Percentiles rank a stretch among this genome's conserved stretches.
phyloP scores from a whole-genome alignment of 2,113 vertebrate species.

The Ameiurus melas region DNA sequence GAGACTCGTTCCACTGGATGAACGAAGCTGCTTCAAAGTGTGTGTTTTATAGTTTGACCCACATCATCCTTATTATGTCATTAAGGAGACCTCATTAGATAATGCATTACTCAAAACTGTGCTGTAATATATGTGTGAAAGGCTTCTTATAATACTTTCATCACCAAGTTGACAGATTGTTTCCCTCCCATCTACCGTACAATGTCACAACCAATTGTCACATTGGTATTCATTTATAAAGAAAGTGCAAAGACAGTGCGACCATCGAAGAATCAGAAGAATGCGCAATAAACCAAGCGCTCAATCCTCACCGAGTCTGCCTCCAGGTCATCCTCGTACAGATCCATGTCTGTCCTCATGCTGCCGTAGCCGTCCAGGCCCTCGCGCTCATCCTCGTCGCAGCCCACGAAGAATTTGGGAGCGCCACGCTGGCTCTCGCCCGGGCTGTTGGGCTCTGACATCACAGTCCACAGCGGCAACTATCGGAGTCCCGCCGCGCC shows the following conservation, averaged over 20 bases:
- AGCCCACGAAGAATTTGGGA: conserved; percentile 96
- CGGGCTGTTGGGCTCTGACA: conserved; percentile 91
- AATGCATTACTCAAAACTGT: background rate
- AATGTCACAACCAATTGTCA: background rate
- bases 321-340: conserved; percentile 88
- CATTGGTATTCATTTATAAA: background rate
- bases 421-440: conserved; percentile 81
- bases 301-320: conserved; percentile 74
- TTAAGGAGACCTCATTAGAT: background rate
- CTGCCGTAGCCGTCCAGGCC: conserved; percentile 75
- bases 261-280: background rate
- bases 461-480: conserved; percentile 79
- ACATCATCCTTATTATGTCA: background rate
- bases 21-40: background rate
- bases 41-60: background rate
- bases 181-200: background rate
- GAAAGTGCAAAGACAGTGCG: background rate
- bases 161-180: background rate
- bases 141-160: background rate
- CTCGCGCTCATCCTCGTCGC: conserved; percentile 92
- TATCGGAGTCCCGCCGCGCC: conserved; percentile 79
- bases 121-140: background rate
- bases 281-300: background rate
- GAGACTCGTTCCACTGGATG: background rate
- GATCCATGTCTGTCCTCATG: conserved; percentile 90